phyloP scores from a whole-genome alignment of 2,797 vertebrate species.

The Natrix natrix region DNA sequence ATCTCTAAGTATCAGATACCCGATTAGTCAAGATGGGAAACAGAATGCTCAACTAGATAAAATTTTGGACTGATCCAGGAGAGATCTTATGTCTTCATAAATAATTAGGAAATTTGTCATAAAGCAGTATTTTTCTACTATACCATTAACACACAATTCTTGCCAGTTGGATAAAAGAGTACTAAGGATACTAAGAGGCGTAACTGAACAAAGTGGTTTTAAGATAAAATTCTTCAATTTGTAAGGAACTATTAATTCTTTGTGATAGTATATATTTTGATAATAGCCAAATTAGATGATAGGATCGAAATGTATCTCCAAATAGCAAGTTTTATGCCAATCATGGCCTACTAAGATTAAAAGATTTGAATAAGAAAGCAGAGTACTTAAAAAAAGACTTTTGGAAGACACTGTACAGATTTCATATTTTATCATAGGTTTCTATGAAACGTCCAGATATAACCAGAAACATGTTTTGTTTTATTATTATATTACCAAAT shows the following conservation, averaged over 20 bases:
- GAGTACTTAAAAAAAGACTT: not conserved
- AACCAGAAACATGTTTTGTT: conserved; percentile 32
- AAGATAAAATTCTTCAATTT: not conserved
- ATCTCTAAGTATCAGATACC: not conserved
- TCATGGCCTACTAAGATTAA: not conserved
- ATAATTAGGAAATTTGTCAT: not conserved
- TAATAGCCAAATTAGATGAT: not conserved
- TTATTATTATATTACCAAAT: not conserved
- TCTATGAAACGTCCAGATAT: not conserved
- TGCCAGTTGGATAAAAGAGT: not conserved
- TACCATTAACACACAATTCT: not conserved
- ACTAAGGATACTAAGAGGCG: not conserved
- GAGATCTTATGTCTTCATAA: not conserved
- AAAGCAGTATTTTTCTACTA: not conserved
- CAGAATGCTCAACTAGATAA: not conserved
- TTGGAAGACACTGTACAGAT: not conserved
- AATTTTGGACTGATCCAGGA: not conserved
- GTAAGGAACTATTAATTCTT: not conserved
- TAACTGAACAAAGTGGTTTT: not conserved
- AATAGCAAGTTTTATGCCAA: not conserved
- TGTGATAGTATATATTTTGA: not conserved
- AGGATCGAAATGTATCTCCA: conserved; percentile 4
- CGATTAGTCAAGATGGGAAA: not conserved
- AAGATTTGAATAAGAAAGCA: not conserved
- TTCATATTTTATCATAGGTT: not conserved